These are phyloP conservation scores for Stomatorhinus ivindoensis DNA, from an alignment of 2,113 vertebrate species.

Conservation along the genomic window DNA sequence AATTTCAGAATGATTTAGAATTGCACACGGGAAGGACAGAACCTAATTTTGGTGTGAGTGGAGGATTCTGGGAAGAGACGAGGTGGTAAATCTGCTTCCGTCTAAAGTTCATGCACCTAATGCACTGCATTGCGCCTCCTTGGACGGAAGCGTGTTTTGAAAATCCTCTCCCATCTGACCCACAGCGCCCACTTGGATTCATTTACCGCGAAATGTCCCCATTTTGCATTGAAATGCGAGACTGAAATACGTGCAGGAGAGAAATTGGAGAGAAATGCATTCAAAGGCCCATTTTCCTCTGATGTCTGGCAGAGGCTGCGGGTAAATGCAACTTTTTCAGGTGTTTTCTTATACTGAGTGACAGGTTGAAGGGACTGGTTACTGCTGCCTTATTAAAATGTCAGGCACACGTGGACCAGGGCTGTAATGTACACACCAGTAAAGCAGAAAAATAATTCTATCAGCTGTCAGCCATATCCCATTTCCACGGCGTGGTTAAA, in stretches of 20 bases:
- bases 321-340: constrained; percentile 10
- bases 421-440: background rate
- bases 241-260: background rate
- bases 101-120: background rate
- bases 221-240: background rate
- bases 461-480: background rate
- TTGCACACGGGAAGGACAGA: background rate
- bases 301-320: background rate
- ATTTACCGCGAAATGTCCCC: background rate
- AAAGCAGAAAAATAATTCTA: background rate
- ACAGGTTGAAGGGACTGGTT: constrained; percentile 48
- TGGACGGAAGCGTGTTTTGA: background rate
- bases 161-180: background rate
- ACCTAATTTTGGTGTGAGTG: background rate
- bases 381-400: constrained; percentile 41
- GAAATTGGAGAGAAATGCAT: background rate
- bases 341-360: constrained; percentile 29
- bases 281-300: background rate
- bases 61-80: background rate
- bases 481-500: background rate
- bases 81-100: background rate
- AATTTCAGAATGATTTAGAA: background rate
- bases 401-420: background rate
- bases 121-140: background rate
- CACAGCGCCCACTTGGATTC: background rate